Conservation (phyloP, 2,797 vertebrate species). For the Lates japonicus region DNA sequence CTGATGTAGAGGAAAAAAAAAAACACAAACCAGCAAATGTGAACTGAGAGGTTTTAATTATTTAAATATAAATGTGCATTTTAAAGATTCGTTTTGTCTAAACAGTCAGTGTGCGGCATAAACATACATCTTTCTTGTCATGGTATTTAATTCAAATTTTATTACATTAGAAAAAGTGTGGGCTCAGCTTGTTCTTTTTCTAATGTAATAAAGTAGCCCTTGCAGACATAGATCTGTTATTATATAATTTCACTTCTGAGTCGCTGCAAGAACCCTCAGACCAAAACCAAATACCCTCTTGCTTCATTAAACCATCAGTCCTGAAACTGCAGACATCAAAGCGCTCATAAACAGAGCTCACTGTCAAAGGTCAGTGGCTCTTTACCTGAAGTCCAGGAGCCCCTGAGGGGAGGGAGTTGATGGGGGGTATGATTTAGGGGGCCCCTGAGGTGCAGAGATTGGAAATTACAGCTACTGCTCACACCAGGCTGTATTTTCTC, state of each 20-base stretch:
- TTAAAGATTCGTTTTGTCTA: slow-evolving; percentile 13
- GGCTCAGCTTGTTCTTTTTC: background rate
- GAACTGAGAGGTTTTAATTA: slow-evolving; percentile 19
- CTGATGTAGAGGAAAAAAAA: too few relatives aligned
- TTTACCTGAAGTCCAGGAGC: slow-evolving; percentile 8
- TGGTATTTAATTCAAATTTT: background rate
- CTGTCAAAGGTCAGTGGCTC: slow-evolving; percentile 46
- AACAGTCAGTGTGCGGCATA: background rate
- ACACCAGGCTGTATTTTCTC: slow-evolving; percentile 22
- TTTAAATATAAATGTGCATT: slow-evolving; percentile 59
- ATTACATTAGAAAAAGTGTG: background rate
- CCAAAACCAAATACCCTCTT: background rate
- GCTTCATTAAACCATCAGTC: slow-evolving; percentile 23
- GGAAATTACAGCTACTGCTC: slow-evolving; percentile 29
- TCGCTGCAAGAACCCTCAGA: background rate
- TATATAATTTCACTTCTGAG: background rate
- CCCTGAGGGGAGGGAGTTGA: slow-evolving; percentile 23
- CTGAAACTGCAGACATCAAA: slow-evolving; percentile 39
- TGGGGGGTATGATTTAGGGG: slow-evolving; percentile 27
- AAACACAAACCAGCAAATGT: background rate
- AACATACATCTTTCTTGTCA: background rate
- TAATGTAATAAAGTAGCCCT: background rate
- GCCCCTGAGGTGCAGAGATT: slow-evolving; percentile 12
- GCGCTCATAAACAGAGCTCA: background rate
- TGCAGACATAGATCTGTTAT: background rate